These are phyloP conservation scores for Uria lomvia DNA, from an alignment of 2,113 vertebrate genomes.

Conservation along the genomic window DNA sequence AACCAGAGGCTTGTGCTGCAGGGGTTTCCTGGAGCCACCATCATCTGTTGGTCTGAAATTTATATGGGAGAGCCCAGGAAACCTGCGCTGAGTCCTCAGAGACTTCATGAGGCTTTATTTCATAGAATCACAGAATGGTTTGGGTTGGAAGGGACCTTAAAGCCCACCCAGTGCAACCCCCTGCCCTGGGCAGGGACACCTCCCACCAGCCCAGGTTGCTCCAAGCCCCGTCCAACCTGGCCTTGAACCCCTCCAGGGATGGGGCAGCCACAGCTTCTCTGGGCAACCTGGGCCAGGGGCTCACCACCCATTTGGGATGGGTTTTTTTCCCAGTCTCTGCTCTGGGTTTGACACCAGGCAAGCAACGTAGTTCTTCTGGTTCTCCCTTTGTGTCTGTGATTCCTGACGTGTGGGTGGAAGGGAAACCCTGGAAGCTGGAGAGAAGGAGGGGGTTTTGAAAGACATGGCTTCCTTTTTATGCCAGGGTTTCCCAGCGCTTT, in stretches of 20 bases:
- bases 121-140: background rate
- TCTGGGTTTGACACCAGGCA: background rate
- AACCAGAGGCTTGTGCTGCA: background rate
- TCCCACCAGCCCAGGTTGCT: no score
- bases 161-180: background rate
- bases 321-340: background rate
- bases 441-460: background rate
- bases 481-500: background rate
- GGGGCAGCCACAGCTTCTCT: background rate
- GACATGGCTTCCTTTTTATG: background rate
- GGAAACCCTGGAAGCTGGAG: background rate
- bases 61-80: background rate
- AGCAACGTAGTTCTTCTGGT: accelerated
- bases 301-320: background rate
- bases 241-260: background rate
- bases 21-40: background rate
- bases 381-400: background rate
- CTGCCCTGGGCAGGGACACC: background rate
- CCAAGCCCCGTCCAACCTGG: background rate
- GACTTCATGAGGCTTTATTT: background rate
- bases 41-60: background rate
- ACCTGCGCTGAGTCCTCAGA: accelerated
- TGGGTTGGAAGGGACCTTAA: background rate
- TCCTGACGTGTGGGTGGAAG: background rate
- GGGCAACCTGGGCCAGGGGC: background rate